Evolutionary conservation across 2,888 invertebrate species (phyloP), one percentile per base, ranked within the genome.

Genomic region (Polia nebulosa): DNA sequence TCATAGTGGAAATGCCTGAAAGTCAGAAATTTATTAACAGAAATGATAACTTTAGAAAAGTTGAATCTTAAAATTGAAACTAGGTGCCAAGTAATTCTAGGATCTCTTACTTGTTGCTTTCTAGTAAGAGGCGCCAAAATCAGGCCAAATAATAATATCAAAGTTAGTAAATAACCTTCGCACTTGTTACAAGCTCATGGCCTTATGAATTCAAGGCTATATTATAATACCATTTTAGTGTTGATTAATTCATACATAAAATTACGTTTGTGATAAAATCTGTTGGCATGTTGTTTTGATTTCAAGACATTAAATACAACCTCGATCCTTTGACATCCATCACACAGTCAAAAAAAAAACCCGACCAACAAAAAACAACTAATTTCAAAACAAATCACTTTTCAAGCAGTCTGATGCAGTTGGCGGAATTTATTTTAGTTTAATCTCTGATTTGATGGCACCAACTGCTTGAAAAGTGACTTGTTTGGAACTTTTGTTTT

Each of bases 61-160:
- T n/a, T n/a, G n/a, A n/a, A n/a, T n/a, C n/a, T n/a, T n/a, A n/a
- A n/a, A n/a, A n/a, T n/a, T n/a, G n/a, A n/a, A n/a, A n/a, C n/a
- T n/a, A n/a, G n/a, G n/a, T n/a, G n/a, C n/a, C n/a, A 36, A 78
- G n/a, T 52, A 47, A 68, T 58, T 53, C 52, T 57, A 29, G 4
- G 13, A 53, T 22, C n/a, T 15, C 0, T 56, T 41, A 77, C 76
- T 77, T 77, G 76, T 77, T 77, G 76, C 81, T 66, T 62, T 29
- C 36, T 36, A 45, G 15, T 9, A 47, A 49, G 9, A 39, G 13
- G 13, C 63, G 32, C 34, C 13, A n/a, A 69, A 49, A 60, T 49
- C 53, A 34, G 44, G 57, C 57, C 60, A 77, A 77, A 71, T 64
- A 71, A 60, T 81, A 60, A 58, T 64, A 63, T 34, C 27, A 45